Base-by-base conservation (phyloP, 1,140 invertebrate species). In the Antheraea mylitta region DNA sequence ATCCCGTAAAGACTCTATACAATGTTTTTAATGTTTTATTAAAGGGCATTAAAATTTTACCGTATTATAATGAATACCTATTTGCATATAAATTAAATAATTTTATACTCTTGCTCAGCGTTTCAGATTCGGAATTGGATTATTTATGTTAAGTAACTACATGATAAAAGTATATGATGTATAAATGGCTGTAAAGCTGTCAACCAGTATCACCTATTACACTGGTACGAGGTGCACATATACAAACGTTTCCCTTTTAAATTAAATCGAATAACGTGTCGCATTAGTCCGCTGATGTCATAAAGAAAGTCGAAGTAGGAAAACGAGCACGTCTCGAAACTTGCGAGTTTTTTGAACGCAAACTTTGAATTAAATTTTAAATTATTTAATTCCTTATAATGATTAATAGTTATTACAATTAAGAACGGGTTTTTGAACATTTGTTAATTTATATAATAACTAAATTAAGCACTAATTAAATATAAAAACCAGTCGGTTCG, bases 251-350 rank as follows among this genome's bases (percentile, higher is more conserved):
- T 83, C 81, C 77, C 75, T 79, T 82, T 78, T 75, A 75, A 79
- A 78, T 69, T 68, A 64, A 74, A 65, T 58, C 72, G 82, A 80
- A 81, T 79, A 81, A 83, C 73, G 80, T 73, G 76, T 70, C 45
- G 45, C 45, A 53, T 70, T 67, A 63, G 37, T 18, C 38, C 64
- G 58, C 59, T 53, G 64, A 53, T 68, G 19, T 70, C 62, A 67
- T 45, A 53, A 83, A 77, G 83, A 88, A 86, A 85, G 86, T 86
- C 75, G 74, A 78, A 59, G 62, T 68, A 74, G 72, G 58, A 78
- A 77, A 30, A 83, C 78, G 77, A 63, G 70, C 68, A 73, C 19
- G 64, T 36, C 67, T 66, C 67, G 37, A 58, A 67, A 70, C 70
- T 72, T 75, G 71, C 68, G 67, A 68, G 22, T 65, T 69, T 68